Evolutionary conservation across 2,113 vertebrate genomes (phyloP), one percentile per base, ranked within the genome.

Genomic region (Amphilophus citrinellus): DNA sequence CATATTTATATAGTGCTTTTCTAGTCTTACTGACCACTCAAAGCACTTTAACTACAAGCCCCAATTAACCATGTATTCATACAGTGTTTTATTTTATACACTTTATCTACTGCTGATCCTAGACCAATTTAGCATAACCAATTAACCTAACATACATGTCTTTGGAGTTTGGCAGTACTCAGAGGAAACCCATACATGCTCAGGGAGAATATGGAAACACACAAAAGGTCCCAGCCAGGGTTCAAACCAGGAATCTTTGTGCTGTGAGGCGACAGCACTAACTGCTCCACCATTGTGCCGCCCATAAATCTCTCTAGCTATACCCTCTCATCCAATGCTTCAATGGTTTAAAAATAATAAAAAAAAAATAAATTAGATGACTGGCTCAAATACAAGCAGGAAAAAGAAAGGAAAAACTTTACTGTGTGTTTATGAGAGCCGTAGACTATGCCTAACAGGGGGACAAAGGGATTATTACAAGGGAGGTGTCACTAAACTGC

Each of bases 401-500:
- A 71, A 68, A 81, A 22, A 60, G 17, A 79, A 58, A 78, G 9
- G 7, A 75, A 11, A 62, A 87, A 82, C 3, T 4, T 56, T 37
- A 27, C 30, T 57, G 50, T 44, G 39, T 77, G 44, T 80, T 83
- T 62, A 50, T 58, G 59, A 27, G 60, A 56, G 37, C 14, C 58
- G 84, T 17, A 30, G 56, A 60, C 24, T 79, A 13, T 60, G 20
- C 13, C 35, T n/a, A 37, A 76, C 14, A 79, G 14, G 79, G 7
- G 57, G 82, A 84, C 66, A 79, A 68, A 61, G 53, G 24, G 79
- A 44, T 84, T 53, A 79, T 71, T 87, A 80, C 37, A 50, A 50
- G 82, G 84, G 78, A 84, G 68, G 80, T 47, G 71, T 68, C 62
- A 66, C 78, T n/a, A 53, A n/a, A 24, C 75, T 80, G 73, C 68